Percentiles rank a stretch among this genome's conserved stretches.
These are phyloP conservation scores for Chloropsis cyanopogon DNA, from an alignment of 2,113 vertebrate species.

Conservation along the genomic window DNA sequence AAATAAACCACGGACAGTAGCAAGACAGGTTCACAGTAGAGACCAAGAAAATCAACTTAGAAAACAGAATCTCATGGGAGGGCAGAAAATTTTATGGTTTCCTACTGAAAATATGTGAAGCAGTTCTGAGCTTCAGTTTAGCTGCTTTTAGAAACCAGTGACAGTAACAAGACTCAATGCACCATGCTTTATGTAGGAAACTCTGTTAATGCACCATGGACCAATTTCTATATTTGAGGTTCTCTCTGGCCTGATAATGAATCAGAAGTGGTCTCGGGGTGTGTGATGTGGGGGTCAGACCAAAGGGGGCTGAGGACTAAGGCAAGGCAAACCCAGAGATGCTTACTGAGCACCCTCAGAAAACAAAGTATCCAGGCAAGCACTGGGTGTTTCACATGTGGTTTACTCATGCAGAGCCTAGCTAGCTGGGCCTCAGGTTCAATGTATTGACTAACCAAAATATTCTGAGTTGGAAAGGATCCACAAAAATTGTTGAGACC, in stretches of 20 bases:
- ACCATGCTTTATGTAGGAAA: neutral
- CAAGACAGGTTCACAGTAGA: neutral
- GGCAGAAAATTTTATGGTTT: neutral
- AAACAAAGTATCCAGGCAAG: neutral
- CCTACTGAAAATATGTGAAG: neutral
- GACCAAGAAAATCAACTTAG: neutral
- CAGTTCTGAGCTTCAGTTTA: neutral
- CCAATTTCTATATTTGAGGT: neutral
- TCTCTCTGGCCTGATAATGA: neutral
- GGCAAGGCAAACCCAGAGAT: neutral
- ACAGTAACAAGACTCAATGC: neutral
- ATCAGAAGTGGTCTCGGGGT: fast-evolving
- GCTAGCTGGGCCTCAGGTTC: neutral
- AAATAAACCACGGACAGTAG: neutral
- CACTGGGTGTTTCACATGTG: neutral
- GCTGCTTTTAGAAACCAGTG: neutral
- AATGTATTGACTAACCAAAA: neutral
- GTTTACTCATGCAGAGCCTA: neutral
- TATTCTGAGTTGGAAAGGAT: neutral
- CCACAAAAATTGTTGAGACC: neutral
- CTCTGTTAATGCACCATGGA: neutral
- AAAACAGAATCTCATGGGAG: neutral
- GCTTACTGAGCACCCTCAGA: neutral
- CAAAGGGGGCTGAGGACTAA: neutral
- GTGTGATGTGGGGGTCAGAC: fast-evolving